phyloP scores from a whole-genome alignment of 2,113 vertebrate genomes.

The Stegostoma tigrinum region DNA sequence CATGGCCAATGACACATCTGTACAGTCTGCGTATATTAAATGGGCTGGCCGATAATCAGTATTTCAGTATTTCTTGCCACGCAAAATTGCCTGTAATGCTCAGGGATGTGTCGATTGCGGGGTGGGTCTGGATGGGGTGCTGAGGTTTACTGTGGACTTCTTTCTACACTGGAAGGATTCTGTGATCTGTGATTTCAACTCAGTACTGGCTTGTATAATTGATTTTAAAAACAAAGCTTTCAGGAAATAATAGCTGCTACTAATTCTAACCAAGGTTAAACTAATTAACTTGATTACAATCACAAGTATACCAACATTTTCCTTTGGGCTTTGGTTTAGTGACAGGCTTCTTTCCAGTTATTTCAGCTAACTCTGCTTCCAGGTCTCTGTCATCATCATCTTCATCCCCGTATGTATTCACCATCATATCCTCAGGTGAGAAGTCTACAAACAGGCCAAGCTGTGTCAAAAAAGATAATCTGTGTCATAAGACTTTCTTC shows the following conservation, averaged over 20 bases:
- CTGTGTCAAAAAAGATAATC: constrained; percentile 49
- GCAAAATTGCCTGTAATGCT: too few relatives aligned
- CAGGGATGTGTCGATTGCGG: too few relatives aligned
- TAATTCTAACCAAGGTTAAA: background rate
- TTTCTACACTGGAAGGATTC: too few relatives aligned
- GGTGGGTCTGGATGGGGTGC: too few relatives aligned
- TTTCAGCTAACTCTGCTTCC: constrained; percentile 82
- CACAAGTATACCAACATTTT: constrained; percentile 59
- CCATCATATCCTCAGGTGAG: constrained; percentile 71
- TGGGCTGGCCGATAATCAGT: background rate
- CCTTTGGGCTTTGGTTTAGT: constrained; percentile 57
- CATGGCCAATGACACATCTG: background rate
- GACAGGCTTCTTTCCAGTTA: constrained; percentile 61
- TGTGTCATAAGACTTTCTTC: background rate
- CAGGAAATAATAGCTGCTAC: background rate
- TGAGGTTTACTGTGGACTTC: too few relatives aligned
- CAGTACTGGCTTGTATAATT: background rate
- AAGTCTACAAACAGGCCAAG: constrained; percentile 85
- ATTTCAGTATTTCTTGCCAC: too few relatives aligned
- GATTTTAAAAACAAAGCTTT: background rate
- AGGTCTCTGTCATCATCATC: constrained; percentile 66
- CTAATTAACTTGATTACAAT: background rate
- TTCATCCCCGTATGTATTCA: constrained; percentile 60
- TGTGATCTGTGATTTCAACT: background rate
- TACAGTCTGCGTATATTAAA: background rate